phyloP scores from a whole-genome alignment of 2,797 vertebrate species.

The Helicolenus hilgendorfi region DNA sequence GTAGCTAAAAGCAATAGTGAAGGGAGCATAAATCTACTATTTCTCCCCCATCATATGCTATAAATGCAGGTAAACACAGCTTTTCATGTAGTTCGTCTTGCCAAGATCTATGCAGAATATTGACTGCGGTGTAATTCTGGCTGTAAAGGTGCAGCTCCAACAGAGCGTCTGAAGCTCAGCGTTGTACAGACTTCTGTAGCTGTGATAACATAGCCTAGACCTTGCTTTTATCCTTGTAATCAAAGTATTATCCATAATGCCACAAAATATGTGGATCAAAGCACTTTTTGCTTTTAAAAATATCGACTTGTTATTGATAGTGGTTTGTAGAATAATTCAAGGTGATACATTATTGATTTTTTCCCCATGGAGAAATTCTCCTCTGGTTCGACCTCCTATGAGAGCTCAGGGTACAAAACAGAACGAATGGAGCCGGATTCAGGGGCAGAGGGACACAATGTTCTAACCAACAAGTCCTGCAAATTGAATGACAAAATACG shows the following conservation, averaged over 20 bases:
- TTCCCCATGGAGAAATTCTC: background rate
- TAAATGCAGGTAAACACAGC: background rate
- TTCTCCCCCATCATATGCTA: background rate
- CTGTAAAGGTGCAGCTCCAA: background rate
- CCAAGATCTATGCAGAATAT: slow-evolving; percentile 30
- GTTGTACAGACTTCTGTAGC: background rate
- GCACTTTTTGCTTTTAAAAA: slow-evolving; percentile 37
- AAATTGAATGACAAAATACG: background rate
- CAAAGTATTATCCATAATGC: slow-evolving; percentile 28
- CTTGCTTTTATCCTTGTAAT: slow-evolving; percentile 47
- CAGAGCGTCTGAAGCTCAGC: background rate
- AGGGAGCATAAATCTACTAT: background rate
- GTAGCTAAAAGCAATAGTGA: background rate
- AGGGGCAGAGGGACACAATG: background rate
- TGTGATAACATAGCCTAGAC: background rate
- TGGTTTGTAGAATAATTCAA: slow-evolving; percentile 26
- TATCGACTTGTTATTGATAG: background rate
- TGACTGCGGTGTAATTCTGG: slow-evolving; percentile 4
- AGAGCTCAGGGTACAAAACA: background rate
- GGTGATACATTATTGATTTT: slow-evolving; percentile 27
- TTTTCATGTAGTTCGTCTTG: background rate
- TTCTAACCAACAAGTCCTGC: background rate
- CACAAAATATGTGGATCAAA: slow-evolving; percentile 37
- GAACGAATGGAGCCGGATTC: background rate
- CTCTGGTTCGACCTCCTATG: background rate